Percentiles rank a stretch among this genome's conserved stretches.
Evolutionary conservation across 2,797 vertebrate species (phyloP).

Genomic region (Rhynchotus rufescens): DNA sequence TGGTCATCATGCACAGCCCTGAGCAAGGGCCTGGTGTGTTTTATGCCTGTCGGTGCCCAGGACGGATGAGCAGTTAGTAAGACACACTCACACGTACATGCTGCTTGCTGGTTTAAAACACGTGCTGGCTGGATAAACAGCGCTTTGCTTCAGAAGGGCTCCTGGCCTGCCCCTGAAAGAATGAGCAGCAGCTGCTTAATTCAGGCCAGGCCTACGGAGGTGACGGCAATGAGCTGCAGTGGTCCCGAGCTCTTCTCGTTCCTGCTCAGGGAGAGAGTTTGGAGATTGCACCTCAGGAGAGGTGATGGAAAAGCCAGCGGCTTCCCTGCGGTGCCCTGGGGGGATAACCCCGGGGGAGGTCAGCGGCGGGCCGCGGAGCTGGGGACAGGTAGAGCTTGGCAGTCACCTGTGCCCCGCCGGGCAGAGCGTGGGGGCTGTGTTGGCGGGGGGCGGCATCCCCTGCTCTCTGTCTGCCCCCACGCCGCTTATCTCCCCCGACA

Average conservation of each 20-base stretch:
- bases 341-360: background rate
- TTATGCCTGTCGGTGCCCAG: background rate
- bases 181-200: accelerated
- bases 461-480: background rate
- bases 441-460: background rate
- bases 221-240: background rate
- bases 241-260: background rate
- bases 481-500: background rate
- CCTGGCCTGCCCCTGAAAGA: background rate
- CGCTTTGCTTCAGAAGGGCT: background rate
- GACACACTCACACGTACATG: accelerated
- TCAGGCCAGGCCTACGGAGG: background rate
- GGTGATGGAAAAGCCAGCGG: background rate
- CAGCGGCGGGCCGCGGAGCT: background rate
- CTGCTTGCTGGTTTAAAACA: background rate
- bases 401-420: no score
- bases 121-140: accelerated
- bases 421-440: background rate
- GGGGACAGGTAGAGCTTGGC: background rate
- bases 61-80: background rate
- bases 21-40: no score
- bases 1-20: background rate
- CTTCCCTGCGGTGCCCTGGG: background rate
- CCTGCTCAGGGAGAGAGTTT: background rate
- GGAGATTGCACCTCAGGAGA: background rate